Evolutionary conservation across 2,797 vertebrate species (phyloP).

Genomic region (Emys orbicularis): DNA sequence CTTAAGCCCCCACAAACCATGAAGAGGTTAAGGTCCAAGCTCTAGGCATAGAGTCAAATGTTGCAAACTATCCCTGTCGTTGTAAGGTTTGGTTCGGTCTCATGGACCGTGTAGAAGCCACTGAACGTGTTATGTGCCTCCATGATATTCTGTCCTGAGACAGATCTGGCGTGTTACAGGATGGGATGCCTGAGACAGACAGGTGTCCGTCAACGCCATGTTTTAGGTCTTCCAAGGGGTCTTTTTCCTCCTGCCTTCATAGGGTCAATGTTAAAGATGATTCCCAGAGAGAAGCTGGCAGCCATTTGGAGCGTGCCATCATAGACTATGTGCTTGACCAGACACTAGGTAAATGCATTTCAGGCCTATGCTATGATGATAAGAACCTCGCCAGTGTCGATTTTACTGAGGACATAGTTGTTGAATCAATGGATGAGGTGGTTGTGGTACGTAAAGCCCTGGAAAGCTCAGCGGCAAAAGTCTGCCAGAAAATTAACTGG

Average conservation of each 20-base stretch:
- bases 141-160: background rate
- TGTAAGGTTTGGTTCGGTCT: background rate
- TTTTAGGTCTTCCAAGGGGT: background rate
- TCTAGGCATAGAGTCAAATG: background rate
- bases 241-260: background rate
- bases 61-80: background rate
- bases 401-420: background rate
- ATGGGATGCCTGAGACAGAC: background rate
- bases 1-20: background rate
- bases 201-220: background rate
- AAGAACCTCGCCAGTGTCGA: background rate
- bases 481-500: background rate
- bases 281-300: background rate
- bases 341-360: background rate
- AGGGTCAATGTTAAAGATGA: background rate
- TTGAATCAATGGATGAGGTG: background rate
- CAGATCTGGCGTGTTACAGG: background rate
- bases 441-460: background rate
- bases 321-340: background rate
- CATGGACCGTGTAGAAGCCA: background rate
- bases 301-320: background rate
- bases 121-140: background rate
- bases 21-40: background rate
- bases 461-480: background rate
- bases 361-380: background rate